Base-by-base conservation (phyloP, 1,140 invertebrate genomes). In the Saccostrea cuccullata region DNA sequence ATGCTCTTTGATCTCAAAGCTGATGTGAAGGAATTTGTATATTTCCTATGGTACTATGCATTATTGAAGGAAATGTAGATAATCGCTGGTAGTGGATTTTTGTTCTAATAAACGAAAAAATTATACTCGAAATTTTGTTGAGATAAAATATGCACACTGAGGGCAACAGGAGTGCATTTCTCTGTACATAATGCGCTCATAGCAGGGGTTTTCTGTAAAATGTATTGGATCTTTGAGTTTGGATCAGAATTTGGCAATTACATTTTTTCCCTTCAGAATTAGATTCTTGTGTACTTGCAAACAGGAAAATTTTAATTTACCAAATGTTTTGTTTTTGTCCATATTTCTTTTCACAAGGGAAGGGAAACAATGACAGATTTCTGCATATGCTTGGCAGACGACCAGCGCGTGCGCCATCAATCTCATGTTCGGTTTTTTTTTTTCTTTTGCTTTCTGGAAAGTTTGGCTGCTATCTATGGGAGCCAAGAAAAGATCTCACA, bases 331-430 rank as follows among this genome's bases (percentile, higher is more conserved):
- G 8, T 73, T 73, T 73, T 26, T 73, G 26, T 26, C 30, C n/a
- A 60, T 20, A 26, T 73, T 73, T 73, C 70, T 73, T 73, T 73
- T 13, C 70, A 30, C 13, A 15, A 36, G 30, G 30, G 13, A 73
- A 30, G 70, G 30, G 70, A 13, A 73, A 73, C 70, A 73, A 30
- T 73, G 70, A 73, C 70, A 73, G 70, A 73, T 36, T 73, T 73
- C 70, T 73, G 70, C 70, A 73, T 73, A 73, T 73, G 70, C 70
- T 73, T 73, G 70, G 70, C 70, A 73, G 70, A 73, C 70, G 70
- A 73, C 70, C 70, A 73, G 26, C 9, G 30, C 70, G 70, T 73
- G 70, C 26, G 30, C 70, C 70, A 30, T 73, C 70, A 73, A 73
- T 73, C 70, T 73, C 13, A 8, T 8, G 9, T 26, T 73, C 70